Percentiles rank a stretch among this genome's conserved stretches.
phyloP scores from a whole-genome alignment of 2,113 vertebrate genomes.

The Seriola dumerili region DNA sequence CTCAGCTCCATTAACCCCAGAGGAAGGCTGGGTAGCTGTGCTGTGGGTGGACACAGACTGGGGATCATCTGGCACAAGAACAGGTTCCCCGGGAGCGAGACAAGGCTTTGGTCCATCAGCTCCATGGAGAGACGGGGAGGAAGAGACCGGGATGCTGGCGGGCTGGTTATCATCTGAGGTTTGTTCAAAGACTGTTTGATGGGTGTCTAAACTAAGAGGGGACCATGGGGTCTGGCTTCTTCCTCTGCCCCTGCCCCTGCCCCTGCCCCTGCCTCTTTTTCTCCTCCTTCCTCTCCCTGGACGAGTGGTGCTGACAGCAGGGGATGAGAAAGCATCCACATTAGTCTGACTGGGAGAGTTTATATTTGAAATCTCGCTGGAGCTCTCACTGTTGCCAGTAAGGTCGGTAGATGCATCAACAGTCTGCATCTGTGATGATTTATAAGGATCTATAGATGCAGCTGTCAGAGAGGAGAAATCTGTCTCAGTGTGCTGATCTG shows the following conservation, averaged over 20 bases:
- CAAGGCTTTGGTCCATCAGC: not conserved
- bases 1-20: not conserved
- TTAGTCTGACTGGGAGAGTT: not conserved
- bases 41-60: not conserved
- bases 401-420: not conserved
- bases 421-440: not conserved
- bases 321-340: not conserved
- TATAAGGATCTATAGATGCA: not conserved
- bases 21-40: conserved; percentile 9
- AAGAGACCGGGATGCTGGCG: not conserved
- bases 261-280: conserved; percentile 23
- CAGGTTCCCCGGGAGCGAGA: not conserved
- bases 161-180: not conserved
- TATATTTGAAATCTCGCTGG: conserved; percentile 14
- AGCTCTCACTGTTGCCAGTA: conserved; percentile 6
- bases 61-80: not conserved
- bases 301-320: not conserved
- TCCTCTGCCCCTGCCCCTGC: conserved; percentile 27
- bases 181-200: not conserved
- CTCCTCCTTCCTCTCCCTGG: conserved; percentile 46
- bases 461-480: not conserved
- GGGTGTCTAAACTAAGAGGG: not conserved
- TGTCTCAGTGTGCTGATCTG: not conserved
- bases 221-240: conserved; percentile 17
- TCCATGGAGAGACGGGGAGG: not conserved